Evolutionary conservation across 2,888 invertebrate genomes (phyloP).

Genomic region (Aspidiotus rigidus): DNA sequence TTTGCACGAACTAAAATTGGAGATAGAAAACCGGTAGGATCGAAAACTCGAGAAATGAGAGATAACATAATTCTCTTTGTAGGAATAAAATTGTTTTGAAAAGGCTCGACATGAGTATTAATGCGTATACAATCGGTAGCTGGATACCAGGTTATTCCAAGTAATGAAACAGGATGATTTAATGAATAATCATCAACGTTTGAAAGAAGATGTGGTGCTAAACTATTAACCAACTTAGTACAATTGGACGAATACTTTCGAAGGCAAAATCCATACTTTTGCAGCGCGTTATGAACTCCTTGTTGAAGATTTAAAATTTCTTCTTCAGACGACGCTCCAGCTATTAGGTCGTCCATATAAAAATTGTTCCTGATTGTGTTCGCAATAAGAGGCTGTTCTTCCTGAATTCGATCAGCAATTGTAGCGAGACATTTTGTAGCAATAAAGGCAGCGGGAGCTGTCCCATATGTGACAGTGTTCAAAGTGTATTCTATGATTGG

Average conservation of each 20-base stretch:
- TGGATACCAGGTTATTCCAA: conserved; percentile 1
- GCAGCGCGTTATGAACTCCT: not conserved
- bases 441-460: not conserved
- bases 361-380: not conserved
- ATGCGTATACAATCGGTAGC: not conserved
- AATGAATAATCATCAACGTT: not conserved
- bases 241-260: not conserved
- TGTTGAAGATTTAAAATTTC: not conserved
- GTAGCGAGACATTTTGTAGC: conserved; percentile 5
- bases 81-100: not conserved
- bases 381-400: not conserved
- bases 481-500: not conserved
- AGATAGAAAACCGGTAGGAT: not conserved
- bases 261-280: not conserved
- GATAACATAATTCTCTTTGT: conserved; percentile 4
- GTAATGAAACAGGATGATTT: not conserved
- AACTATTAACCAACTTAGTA: not conserved
- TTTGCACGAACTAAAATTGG: not conserved
- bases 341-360: conserved; percentile 5
- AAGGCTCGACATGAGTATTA: not conserved
- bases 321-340: conserved; percentile 1
- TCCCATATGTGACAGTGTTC: conserved; percentile 7
- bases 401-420: not conserved
- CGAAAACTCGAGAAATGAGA: not conserved
- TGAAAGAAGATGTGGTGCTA: not conserved